phyloP scores from a whole-genome alignment of 1,140 invertebrate species.

The Sogatella furcifera region DNA sequence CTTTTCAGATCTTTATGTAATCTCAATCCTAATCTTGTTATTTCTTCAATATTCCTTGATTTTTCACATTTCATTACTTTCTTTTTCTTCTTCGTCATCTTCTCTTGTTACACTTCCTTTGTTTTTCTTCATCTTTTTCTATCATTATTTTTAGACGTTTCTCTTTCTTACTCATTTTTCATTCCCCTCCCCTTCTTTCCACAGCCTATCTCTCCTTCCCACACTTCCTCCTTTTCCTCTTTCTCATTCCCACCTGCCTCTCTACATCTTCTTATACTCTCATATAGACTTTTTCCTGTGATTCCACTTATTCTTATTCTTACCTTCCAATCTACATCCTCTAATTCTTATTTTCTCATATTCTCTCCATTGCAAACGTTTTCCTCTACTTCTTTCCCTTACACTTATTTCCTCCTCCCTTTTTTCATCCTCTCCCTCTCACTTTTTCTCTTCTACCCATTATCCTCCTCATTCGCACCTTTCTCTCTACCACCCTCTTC shows the following conservation, averaged over 20 bases:
- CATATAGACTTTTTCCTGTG: too few relatives aligned
- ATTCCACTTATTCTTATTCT: too few relatives aligned
- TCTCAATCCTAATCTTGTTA: background rate
- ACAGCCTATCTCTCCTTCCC: background rate
- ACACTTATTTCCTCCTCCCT: too few relatives aligned
- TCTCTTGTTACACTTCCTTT: background rate
- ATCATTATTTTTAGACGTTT: background rate
- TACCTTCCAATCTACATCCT: too few relatives aligned
- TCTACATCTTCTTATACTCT: background rate
- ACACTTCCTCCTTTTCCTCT: background rate
- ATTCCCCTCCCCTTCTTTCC: background rate
- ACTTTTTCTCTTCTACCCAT: background rate
- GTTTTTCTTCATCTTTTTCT: background rate
- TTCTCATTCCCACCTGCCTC: background rate
- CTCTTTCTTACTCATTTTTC: slow-evolving; percentile 2
- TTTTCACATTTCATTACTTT: background rate
- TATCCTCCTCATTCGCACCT: background rate
- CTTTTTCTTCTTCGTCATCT: background rate
- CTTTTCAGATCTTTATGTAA: too few relatives aligned
- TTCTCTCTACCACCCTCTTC: too few relatives aligned
- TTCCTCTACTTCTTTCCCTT: too few relatives aligned
- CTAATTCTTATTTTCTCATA: too few relatives aligned
- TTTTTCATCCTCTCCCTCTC: background rate
- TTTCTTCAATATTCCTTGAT: background rate
- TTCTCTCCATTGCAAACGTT: too few relatives aligned